These are phyloP conservation scores for Archocentrus centrarchus DNA, from an alignment of 2,113 vertebrate genomes.

Conservation along the genomic window DNA sequence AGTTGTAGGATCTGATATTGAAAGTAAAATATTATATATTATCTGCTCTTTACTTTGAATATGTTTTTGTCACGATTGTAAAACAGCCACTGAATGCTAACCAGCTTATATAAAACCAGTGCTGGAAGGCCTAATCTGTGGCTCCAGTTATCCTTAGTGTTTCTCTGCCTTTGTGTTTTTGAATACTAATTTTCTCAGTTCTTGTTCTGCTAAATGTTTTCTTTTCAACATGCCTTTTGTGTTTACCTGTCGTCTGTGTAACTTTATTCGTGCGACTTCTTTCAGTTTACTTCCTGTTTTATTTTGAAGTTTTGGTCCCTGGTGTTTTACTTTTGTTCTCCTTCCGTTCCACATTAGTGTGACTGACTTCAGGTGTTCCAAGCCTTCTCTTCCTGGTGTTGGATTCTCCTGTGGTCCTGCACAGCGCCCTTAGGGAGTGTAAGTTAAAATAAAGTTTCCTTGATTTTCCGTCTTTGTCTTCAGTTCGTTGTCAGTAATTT, in stretches of 20 bases:
- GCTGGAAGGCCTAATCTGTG: no score
- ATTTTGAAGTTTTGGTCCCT: neutral
- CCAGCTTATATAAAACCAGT: no score
- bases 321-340: neutral
- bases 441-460: neutral
- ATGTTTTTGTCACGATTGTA: no score
- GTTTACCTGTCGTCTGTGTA: neutral
- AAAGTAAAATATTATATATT: neutral
- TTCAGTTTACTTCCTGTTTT: neutral
- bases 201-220: neutral
- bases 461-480: neutral
- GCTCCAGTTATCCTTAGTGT: no score
- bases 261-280: neutral
- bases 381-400: neutral
- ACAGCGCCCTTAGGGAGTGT: neutral
- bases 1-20: neutral
- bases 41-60: no score
- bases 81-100: no score
- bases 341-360: neutral
- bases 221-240: neutral
- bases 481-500: neutral
- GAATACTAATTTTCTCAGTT: neutral
- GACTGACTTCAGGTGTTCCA: neutral
- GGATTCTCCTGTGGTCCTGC: neutral
- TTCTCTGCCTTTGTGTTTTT: neutral